Evolutionary conservation across 1,140 invertebrate genomes (phyloP).

Genomic region (Frieseomelitta varia): DNA sequence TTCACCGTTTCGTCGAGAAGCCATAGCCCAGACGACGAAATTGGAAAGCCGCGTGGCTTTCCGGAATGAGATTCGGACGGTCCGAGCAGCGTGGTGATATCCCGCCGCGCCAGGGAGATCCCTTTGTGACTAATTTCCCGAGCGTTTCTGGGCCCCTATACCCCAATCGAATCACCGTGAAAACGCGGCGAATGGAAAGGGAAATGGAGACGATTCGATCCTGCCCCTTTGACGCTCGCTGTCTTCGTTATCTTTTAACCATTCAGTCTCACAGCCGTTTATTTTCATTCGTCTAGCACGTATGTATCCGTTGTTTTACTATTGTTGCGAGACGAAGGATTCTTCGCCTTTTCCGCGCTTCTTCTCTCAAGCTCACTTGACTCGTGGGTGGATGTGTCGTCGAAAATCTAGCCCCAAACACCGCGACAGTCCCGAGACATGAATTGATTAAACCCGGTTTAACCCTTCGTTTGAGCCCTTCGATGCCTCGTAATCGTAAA

Average conservation of each 20-base stretch:
- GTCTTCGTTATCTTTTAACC: background rate
- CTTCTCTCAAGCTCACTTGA: background rate
- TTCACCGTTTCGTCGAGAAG: background rate
- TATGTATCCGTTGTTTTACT: background rate
- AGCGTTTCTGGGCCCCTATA: background rate
- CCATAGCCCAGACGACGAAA: slow-evolving; percentile 4
- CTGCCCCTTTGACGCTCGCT: background rate
- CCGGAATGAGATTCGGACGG: slow-evolving; percentile 35
- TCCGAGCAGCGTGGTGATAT: slow-evolving; percentile 10
- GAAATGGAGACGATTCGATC: slow-evolving; percentile 6
- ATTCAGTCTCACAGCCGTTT: background rate
- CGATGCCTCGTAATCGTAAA: slow-evolving; percentile 68
- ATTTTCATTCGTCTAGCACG: background rate
- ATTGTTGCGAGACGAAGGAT: background rate
- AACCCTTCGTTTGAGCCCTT: slow-evolving; percentile 64
- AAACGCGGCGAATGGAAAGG: slow-evolving; percentile 10
- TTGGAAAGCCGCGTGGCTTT: slow-evolving; percentile 43
- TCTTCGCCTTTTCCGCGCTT: no score
- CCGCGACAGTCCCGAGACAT: slow-evolving; percentile 45
- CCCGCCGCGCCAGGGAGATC: background rate
- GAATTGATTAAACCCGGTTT: slow-evolving; percentile 70
- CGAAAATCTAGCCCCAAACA: slow-evolving; percentile 3
- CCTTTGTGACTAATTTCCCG: slow-evolving; percentile 42
- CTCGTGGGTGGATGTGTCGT: background rate
- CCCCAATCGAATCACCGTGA: slow-evolving; percentile 11